phyloP scores from a whole-genome alignment of 2,113 vertebrate species.

The Poecilia latipinna region DNA sequence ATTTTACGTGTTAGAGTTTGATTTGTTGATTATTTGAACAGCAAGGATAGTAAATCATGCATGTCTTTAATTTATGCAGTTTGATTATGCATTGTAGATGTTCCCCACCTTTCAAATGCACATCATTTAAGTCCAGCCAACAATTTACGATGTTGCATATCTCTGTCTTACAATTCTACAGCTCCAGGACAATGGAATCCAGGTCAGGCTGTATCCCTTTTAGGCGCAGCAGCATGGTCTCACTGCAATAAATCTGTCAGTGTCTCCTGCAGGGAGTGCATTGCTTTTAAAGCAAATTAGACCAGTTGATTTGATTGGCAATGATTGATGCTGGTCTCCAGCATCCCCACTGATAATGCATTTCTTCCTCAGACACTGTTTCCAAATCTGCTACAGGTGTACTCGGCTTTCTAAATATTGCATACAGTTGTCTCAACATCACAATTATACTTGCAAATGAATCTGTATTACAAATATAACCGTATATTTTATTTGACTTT shows the following conservation, averaged over 20 bases:
- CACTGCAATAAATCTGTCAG: conserved; percentile 49
- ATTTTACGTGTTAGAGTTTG: too few species aligned
- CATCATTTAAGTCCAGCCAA: neutral
- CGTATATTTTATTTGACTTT: neutral
- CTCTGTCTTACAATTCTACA: conserved; percentile 12
- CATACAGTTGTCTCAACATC: conserved; percentile 1
- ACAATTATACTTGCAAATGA: conserved; percentile 18
- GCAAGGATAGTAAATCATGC: too few species aligned
- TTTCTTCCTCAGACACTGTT: conserved; percentile 20
- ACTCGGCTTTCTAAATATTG: conserved; percentile 17
- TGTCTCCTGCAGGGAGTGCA: conserved; percentile 25
- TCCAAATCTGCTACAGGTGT: conserved; percentile 42
- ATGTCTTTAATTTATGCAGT: neutral
- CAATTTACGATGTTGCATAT: neutral
- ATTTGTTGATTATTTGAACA: too few species aligned
- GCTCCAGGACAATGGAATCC: conserved; percentile 2
- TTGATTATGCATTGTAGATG: neutral
- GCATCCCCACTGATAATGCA: conserved; percentile 38
- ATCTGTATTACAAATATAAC: neutral
- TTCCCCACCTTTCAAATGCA: neutral
- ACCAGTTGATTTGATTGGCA: conserved; percentile 57
- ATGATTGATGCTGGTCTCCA: conserved; percentile 46
- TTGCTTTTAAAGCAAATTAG: conserved; percentile 50
- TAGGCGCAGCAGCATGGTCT: conserved; percentile 14
- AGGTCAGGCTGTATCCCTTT: conserved; percentile 1